phyloP scores from a whole-genome alignment of 2,113 vertebrate genomes.

The Zeus faber region DNA sequence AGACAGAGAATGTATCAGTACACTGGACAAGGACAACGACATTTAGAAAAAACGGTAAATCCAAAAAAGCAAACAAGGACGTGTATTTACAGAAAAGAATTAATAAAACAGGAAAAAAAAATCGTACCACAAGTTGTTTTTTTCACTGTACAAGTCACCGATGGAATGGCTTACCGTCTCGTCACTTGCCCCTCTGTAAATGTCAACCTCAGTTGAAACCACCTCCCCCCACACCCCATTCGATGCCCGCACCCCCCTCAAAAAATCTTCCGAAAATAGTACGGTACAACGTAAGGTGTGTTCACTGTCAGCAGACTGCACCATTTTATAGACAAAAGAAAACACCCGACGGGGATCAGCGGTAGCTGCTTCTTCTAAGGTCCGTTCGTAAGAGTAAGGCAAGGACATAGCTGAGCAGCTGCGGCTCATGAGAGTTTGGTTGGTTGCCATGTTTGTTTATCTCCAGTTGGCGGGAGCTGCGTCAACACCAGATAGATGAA shows the following conservation, averaged over 20 bases:
- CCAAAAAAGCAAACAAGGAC: conserved; percentile 33
- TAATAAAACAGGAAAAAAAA: conserved; percentile 64
- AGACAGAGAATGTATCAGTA: conserved; percentile 64
- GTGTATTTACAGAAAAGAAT: conserved; percentile 64
- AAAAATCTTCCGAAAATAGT: conserved; percentile 52
- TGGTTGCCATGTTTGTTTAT: no score
- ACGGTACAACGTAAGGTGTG: conserved; percentile 58
- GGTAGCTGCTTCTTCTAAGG: no score
- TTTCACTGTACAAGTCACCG: conserved; percentile 54
- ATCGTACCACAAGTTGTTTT: conserved; percentile 49
- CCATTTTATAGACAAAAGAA: conserved; percentile 70
- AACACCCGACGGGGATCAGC: conserved; percentile 46
- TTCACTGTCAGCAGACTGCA: conserved; percentile 64
- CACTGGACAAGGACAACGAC: conserved; percentile 62
- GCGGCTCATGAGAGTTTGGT: no score
- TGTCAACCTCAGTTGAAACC: background rate
- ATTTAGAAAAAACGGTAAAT: conserved; percentile 54
- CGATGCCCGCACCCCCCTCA: background rate
- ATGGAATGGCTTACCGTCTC: no score
- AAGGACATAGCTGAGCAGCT: no score
- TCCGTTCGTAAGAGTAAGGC: no score
- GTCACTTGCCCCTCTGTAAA: background rate
- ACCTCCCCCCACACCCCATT: background rate
- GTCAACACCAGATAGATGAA: no score
- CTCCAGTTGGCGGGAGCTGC: no score